Evolutionary conservation across 2,797 vertebrate species (phyloP).

Genomic region (Muscicapa comitata): DNA sequence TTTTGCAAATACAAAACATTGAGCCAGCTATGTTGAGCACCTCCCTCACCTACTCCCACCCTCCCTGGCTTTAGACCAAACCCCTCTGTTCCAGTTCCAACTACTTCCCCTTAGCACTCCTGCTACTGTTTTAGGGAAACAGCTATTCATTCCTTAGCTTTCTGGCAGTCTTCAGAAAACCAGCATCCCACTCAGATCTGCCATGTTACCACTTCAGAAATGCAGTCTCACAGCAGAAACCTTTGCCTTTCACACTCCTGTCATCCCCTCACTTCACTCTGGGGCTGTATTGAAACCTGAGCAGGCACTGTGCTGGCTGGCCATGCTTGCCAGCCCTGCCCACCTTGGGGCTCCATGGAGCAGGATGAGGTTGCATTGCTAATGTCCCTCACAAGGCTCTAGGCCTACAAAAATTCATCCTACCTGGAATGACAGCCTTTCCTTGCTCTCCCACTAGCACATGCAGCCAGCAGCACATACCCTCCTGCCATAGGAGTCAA

Average conservation of each 20-base stretch:
- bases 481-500: fast-evolving
- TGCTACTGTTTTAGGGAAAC: conserved; percentile 14
- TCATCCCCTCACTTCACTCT: not conserved
- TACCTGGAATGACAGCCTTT: not conserved
- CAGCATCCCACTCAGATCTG: conserved; percentile 15
- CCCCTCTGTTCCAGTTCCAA: not conserved
- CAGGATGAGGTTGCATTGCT: not conserved
- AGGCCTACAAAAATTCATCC: not conserved
- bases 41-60: conserved; percentile 37
- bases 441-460: not conserved
- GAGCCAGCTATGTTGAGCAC: not conserved
- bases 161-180: not conserved
- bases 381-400: not conserved
- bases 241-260: not conserved
- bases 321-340: not conserved
- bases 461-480: not conserved
- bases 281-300: not conserved
- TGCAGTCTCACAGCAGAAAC: not conserved
- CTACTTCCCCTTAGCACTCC: not conserved
- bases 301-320: not conserved
- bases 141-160: not conserved
- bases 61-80: not conserved
- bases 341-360: not conserved
- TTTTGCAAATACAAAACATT: conserved; percentile 23
- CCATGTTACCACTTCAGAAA: not conserved